phyloP scores from a whole-genome alignment of 2,888 invertebrate species.

The Agrotis ipsilon region DNA sequence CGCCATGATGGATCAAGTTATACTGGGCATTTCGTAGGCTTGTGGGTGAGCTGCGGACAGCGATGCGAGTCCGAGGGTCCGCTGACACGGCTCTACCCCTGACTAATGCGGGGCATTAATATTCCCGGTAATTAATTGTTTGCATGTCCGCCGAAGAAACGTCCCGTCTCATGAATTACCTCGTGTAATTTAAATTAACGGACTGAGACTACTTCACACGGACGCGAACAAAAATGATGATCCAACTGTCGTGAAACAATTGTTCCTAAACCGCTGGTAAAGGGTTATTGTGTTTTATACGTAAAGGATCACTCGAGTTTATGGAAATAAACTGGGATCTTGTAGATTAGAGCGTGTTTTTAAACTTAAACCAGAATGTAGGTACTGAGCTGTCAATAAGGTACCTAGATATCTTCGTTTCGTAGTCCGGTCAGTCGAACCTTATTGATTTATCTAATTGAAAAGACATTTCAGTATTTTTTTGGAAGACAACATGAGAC shows the following conservation, averaged over 20 bases:
- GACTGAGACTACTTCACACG: slow-evolving; percentile 65
- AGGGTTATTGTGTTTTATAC: slow-evolving; percentile 33
- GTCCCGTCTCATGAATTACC: slow-evolving; percentile 83
- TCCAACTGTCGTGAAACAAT: slow-evolving; percentile 43
- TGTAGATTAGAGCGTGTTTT: slow-evolving; percentile 15
- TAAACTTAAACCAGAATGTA: not conserved
- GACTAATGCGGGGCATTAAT: slow-evolving; percentile 90
- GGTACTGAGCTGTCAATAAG: not conserved
- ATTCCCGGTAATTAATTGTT: slow-evolving; percentile 91
- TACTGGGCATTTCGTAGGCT: slow-evolving; percentile 42
- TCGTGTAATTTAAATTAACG: slow-evolving; percentile 85
- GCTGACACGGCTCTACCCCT: slow-evolving; percentile 84
- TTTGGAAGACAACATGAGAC: too few relatives aligned
- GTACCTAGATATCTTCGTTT: not conserved
- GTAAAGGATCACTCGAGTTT: slow-evolving; percentile 20
- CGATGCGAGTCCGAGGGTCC: slow-evolving; percentile 75
- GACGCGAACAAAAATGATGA: slow-evolving; percentile 61
- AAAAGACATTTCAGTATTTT: too few relatives aligned
- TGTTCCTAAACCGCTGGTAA: slow-evolving; percentile 43
- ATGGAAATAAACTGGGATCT: slow-evolving; percentile 19
- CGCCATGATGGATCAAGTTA: slow-evolving; percentile 24
- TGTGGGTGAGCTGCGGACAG: slow-evolving; percentile 69
- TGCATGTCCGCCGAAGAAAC: slow-evolving; percentile 88
- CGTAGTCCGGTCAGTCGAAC: not conserved
- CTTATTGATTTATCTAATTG: too few relatives aligned